phyloP scores from a whole-genome alignment of 2,888 invertebrate genomes.

The Melinaea menophilus region DNA sequence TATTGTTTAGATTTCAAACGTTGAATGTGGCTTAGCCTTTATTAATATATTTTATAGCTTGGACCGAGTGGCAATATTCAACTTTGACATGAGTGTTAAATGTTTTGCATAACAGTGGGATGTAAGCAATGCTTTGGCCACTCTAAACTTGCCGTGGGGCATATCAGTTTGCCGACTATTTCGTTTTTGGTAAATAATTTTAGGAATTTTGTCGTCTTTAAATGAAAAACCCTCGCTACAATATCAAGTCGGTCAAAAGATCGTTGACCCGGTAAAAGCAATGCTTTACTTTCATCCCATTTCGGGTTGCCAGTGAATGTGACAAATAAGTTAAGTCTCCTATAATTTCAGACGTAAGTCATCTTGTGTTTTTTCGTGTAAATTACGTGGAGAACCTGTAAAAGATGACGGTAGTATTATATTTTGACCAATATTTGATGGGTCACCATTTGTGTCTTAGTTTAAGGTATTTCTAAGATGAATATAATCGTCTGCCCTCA shows the following conservation, averaged over 20 bases:
- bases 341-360: constrained; percentile 27
- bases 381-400: constrained; percentile 31
- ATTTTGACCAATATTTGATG: constrained; percentile 21
- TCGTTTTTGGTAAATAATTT: constrained; percentile 21
- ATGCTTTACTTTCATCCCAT: constrained; percentile 21
- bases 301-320: constrained; percentile 25
- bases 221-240: constrained; percentile 25
- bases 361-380: constrained; percentile 30
- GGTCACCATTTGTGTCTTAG: constrained; percentile 21
- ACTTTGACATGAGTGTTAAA: constrained; percentile 35
- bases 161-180: constrained; percentile 28
- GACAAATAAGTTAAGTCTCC: constrained; percentile 23
- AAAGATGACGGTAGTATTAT: constrained; percentile 31
- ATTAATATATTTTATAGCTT: constrained; percentile 44
- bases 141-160: constrained; percentile 36
- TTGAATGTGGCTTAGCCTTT: constrained; percentile 26
- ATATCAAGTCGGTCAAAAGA: constrained; percentile 26
- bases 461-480: constrained; percentile 37
- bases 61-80: constrained; percentile 51
- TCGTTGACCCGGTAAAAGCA: constrained; percentile 19
- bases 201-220: constrained; percentile 25
- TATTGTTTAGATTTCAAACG: no score
- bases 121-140: constrained; percentile 38
- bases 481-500: constrained; percentile 21
- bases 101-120: constrained; percentile 26